phyloP scores from a whole-genome alignment of 2,113 vertebrate species.

The Poeciliopsis turrubarensis region DNA sequence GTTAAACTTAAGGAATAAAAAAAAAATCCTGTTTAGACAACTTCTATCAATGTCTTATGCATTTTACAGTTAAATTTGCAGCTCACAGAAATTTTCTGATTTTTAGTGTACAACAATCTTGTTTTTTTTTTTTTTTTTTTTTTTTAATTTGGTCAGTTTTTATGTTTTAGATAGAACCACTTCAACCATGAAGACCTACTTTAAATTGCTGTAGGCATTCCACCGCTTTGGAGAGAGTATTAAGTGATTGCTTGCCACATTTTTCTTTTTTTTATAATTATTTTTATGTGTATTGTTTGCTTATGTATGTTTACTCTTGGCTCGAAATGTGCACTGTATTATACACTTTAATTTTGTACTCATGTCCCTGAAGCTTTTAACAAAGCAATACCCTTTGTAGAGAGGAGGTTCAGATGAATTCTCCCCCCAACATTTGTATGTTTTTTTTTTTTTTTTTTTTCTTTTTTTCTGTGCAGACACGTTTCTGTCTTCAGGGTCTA shows the following conservation, averaged over 20 bases:
- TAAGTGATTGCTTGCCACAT: conserved; percentile 31
- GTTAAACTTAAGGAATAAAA: conserved; percentile 36
- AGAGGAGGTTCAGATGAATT: conserved; percentile 50
- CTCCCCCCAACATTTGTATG: background rate
- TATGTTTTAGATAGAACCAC: conserved; percentile 37
- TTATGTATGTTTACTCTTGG: conserved; percentile 36
- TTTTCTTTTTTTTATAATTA: background rate
- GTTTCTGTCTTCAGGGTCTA: conserved; percentile 59
- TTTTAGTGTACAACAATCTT: conserved; percentile 20
- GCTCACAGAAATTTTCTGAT: conserved; percentile 50
- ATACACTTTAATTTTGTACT: conserved; percentile 65
- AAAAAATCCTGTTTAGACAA: conserved; percentile 31
- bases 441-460: background rate
- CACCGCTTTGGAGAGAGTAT: conserved; percentile 32
- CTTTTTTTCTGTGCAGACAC: conserved; percentile 38
- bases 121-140: conserved; percentile 52
- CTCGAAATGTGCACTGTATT: conserved; percentile 56
- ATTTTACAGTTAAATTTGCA: conserved; percentile 47
- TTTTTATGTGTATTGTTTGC: conserved; percentile 7
- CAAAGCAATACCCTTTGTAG: conserved; percentile 71
- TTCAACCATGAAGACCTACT: conserved; percentile 28
- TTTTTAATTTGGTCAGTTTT: conserved; percentile 18
- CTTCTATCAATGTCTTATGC: conserved; percentile 47
- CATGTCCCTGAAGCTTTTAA: conserved; percentile 55
- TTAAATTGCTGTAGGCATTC: conserved; percentile 35